These are phyloP conservation scores for Bellardia pandia DNA, from an alignment of 2,888 invertebrate species.

Conservation along the genomic window DNA sequence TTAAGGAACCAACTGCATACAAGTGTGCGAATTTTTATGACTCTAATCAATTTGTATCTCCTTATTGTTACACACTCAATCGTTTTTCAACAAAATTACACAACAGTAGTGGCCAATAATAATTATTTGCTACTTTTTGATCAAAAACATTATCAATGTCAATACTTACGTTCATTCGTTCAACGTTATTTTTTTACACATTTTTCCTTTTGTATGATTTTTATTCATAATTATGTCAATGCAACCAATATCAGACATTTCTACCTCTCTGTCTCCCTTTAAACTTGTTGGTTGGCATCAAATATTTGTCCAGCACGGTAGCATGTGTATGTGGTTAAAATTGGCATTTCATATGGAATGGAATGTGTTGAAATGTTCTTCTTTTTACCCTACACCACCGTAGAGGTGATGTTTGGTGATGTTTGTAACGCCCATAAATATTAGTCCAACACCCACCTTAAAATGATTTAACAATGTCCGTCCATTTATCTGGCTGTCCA, in stretches of 20 bases:
- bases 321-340: conserved; percentile 53
- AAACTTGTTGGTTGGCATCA: neutral
- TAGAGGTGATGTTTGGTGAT: too few species aligned
- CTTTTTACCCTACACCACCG: neutral
- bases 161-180: conserved; percentile 14
- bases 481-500: too few species aligned
- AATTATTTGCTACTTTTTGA: conserved; percentile 54
- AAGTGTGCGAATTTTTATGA: neutral
- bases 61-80: conserved; percentile 7
- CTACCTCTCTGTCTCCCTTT: neutral
- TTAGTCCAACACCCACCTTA: too few species aligned
- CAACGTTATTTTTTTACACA: neutral
- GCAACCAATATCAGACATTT: conserved; percentile 36
- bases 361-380: conserved; percentile 24
- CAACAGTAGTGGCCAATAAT: conserved; percentile 58
- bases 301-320: neutral
- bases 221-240: conserved; percentile 62
- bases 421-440: too few species aligned
- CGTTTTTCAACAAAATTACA: conserved; percentile 6
- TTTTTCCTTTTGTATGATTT: neutral
- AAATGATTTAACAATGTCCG: too few species aligned
- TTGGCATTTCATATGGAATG: conserved; percentile 48
- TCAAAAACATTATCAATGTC: conserved; percentile 40
- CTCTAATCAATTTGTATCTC: neutral
- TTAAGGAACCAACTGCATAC: too few species aligned